phyloP scores from a whole-genome alignment of 2,113 vertebrate genomes.

The Dipodomys stephensi region DNA sequence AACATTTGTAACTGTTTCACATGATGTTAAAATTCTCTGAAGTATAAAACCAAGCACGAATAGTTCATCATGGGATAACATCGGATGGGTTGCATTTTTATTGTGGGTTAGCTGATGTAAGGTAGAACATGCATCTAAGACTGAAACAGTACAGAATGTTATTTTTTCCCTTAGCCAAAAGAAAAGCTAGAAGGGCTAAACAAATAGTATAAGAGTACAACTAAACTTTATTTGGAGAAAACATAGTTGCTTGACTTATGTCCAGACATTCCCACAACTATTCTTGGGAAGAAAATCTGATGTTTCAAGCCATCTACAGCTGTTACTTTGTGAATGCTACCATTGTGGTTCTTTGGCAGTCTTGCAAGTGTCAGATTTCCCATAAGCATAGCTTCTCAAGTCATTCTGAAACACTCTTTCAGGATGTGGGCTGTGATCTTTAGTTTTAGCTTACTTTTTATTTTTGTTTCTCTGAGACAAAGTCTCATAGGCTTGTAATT shows the following conservation, averaged over 20 bases:
- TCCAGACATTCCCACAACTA: background rate
- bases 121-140: background rate
- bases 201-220: background rate
- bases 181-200: background rate
- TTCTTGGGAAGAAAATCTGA: slow-evolving; percentile 22
- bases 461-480: background rate
- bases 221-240: slow-evolving; percentile 11
- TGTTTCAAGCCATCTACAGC: background rate
- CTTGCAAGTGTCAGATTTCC: background rate
- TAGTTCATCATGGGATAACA: background rate
- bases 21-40: background rate
- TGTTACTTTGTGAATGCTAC: background rate
- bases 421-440: background rate
- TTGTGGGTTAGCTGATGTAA: background rate
- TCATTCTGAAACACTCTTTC: background rate
- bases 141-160: background rate
- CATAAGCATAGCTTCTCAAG: background rate
- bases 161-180: background rate
- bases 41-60: background rate
- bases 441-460: background rate
- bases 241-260: slow-evolving; percentile 6
- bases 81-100: background rate
- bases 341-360: background rate
- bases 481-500: background rate
- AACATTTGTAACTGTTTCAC: background rate